Base-by-base conservation (phyloP, 1,140 invertebrate genomes). In the Drosophila bipectinata region DNA sequence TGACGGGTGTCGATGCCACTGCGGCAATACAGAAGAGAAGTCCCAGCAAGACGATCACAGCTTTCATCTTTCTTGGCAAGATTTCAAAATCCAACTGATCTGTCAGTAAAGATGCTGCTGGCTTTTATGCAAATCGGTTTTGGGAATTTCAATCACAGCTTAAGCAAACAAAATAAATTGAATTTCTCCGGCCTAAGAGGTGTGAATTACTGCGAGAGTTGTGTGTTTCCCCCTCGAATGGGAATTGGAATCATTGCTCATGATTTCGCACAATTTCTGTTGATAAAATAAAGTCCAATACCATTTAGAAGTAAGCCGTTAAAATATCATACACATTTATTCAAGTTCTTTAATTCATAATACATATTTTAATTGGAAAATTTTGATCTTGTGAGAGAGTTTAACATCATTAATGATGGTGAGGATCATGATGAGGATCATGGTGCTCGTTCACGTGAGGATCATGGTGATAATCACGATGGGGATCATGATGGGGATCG, bases 181-280 rank as follows among this genome's bases (percentile, higher is more conserved):
- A 30, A 58, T 53, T 48, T 56, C 10, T 32, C 15, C 37, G 9
- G 47, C 12, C 41, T n/a, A 39, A 44, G 41, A 74, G 45, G 58
- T 67, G 61, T 24, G 21, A 72, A 82, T 81, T 81, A 47, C 61
- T 30, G 18, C 18, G 9, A 21, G 37, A 71, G 12, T 26, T 59
- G 61, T 47, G 41, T 82, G 63, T 68, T 69, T 74, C 74, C 79
- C 73, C 69, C 30, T 28, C 5, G 26, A 21, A 60, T 26, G 47
- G 34, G 49, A 60, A 64, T 58, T 69, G 18, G 44, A 18, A 18
- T 41, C 56, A 66, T 55, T 66, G 10, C 30, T 45, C 45, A 77
- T 47, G 73, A 72, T 62, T 73, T 52, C 15, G 32, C 21, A 32
- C 6, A 30, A 21, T 57, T 53, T 47, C 26, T 15, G 52, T 41